Evolutionary conservation across 2,888 invertebrate species (phyloP).

Genomic region (Orthonychiurus folsomi): DNA sequence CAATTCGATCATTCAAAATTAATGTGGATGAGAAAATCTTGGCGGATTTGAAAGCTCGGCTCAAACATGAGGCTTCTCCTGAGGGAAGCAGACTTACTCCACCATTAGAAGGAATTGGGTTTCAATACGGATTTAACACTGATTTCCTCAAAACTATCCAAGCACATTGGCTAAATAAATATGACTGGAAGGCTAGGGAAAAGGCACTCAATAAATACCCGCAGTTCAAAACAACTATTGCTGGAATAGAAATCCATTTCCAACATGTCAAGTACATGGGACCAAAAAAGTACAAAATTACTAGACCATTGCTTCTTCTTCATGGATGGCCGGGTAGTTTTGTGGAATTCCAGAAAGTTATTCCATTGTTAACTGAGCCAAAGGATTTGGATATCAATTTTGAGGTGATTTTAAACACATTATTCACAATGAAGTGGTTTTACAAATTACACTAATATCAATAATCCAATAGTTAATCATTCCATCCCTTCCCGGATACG

Average conservation of each 20-base stretch:
- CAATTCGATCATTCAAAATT: conserved; percentile 54
- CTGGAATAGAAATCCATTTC: conserved; percentile 67
- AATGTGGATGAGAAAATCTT: conserved; percentile 54
- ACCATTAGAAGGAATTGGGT: conserved; percentile 51
- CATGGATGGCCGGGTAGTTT: conserved; percentile 40
- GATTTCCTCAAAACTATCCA: conserved; percentile 58
- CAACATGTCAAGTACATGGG: conserved; percentile 53
- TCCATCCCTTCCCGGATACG: conserved; percentile 51
- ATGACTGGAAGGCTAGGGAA: conserved; percentile 63
- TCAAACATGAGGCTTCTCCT: conserved; percentile 51
- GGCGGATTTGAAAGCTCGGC: conserved; percentile 49
- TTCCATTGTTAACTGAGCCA: conserved; percentile 47
- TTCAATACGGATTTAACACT: conserved; percentile 73
- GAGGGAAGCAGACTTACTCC: conserved; percentile 41
- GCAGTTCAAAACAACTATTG: conserved; percentile 67
- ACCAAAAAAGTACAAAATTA: conserved; percentile 26
- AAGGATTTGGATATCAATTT: conserved; percentile 50
- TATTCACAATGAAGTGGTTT: not conserved
- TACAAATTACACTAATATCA: not conserved
- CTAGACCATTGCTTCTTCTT: conserved; percentile 29
- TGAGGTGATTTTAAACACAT: conserved; percentile 43
- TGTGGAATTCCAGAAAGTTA: conserved; percentile 39
- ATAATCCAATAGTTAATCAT: conserved; percentile 42
- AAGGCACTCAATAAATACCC: conserved; percentile 61
- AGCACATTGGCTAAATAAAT: conserved; percentile 68